Conservation (phyloP, 2,888 invertebrate genomes). For the Dyspetes luteomarginatus region DNA sequence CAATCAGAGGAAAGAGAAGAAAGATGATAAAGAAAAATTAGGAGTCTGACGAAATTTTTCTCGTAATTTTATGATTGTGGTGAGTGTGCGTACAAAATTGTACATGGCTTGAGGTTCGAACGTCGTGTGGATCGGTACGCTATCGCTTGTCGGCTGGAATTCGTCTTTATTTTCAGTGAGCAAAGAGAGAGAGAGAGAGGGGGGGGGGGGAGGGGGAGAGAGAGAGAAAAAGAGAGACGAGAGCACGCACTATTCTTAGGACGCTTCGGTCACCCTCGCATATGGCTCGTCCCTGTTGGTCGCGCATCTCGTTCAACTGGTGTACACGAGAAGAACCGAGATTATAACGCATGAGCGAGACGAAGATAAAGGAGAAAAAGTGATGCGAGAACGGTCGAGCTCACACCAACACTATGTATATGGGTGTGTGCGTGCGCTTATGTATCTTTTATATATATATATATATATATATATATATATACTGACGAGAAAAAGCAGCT, state of each 20-base stretch:
- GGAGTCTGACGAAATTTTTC: not conserved
- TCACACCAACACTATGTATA: not conserved
- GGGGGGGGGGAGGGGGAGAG: not conserved
- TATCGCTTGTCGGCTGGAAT: conserved; percentile 65
- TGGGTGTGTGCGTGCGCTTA: conserved; percentile 30
- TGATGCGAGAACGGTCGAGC: conserved; percentile 25
- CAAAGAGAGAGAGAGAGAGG: conserved; percentile 26
- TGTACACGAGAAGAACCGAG: conserved; percentile 51
- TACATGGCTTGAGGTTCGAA: conserved; percentile 39
- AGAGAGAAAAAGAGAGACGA: conserved; percentile 42
- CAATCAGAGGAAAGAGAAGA: too few species aligned
- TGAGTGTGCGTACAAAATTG: not conserved
- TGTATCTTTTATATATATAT: too few species aligned
- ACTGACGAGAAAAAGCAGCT: conserved; percentile 29
- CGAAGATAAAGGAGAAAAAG: conserved; percentile 1
- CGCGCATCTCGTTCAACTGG: conserved; percentile 51
- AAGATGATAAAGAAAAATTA: not conserved
- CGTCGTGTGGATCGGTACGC: conserved; percentile 47
- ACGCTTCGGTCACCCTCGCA: conserved; percentile 66
- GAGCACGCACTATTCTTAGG: conserved; percentile 67
- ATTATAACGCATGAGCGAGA: conserved; percentile 29
- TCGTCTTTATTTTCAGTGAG: conserved; percentile 67
- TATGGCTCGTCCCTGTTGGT: conserved; percentile 49
- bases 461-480: too few species aligned
- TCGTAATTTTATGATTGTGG: not conserved